A percentile compares a stretch with the other conserved stretches of the same genome.
These are phyloP conservation scores for Caenorhabditis imperialis DNA, from an alignment of 2,888 invertebrate genomes.

Conservation along the genomic window DNA sequence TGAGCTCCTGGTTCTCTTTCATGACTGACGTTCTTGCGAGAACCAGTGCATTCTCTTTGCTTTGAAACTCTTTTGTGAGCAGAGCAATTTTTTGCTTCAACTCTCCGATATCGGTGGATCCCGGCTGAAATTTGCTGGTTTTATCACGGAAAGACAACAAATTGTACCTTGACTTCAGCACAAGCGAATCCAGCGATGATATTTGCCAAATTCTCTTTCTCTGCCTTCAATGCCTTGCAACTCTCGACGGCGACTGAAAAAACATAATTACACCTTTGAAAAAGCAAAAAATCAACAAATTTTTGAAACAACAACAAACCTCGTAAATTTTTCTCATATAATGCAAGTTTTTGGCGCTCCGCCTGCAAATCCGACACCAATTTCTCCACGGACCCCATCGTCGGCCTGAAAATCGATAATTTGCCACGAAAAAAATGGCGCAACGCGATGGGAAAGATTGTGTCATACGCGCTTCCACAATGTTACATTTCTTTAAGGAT, in stretches of 20 bases:
- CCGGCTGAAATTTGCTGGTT: slow-evolving; percentile 43
- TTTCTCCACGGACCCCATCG: slow-evolving; percentile 29
- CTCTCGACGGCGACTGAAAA: slow-evolving; percentile 49
- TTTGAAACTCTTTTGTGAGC: slow-evolving; percentile 42
- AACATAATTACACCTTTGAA: background rate
- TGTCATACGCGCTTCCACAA: slow-evolving; percentile 21
- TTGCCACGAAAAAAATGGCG: background rate
- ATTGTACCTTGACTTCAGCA: slow-evolving; percentile 37
- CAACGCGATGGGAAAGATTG: slow-evolving; percentile 13
- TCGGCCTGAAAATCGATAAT: slow-evolving; percentile 4
- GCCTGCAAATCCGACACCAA: slow-evolving; percentile 32
- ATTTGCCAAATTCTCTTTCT: slow-evolving; percentile 46
- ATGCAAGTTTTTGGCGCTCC: slow-evolving; percentile 47
- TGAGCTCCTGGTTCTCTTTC: slow-evolving; percentile 52
- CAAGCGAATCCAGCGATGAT: slow-evolving; percentile 51
- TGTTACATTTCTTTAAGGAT: slow-evolving; percentile 35
- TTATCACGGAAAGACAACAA: too few relatives aligned
- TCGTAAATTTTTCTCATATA: slow-evolving; percentile 53
- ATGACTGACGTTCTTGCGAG: slow-evolving; percentile 35
- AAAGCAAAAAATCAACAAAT: background rate
- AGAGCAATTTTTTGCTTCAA: slow-evolving; percentile 42
- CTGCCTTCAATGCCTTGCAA: slow-evolving; percentile 47
- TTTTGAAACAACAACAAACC: slow-evolving; percentile 2
- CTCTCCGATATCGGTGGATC: slow-evolving; percentile 22
- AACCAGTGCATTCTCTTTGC: slow-evolving; percentile 44